Evolutionary conservation across 2,888 invertebrate genomes (phyloP).

Genomic region (Heteropelma amictum): DNA sequence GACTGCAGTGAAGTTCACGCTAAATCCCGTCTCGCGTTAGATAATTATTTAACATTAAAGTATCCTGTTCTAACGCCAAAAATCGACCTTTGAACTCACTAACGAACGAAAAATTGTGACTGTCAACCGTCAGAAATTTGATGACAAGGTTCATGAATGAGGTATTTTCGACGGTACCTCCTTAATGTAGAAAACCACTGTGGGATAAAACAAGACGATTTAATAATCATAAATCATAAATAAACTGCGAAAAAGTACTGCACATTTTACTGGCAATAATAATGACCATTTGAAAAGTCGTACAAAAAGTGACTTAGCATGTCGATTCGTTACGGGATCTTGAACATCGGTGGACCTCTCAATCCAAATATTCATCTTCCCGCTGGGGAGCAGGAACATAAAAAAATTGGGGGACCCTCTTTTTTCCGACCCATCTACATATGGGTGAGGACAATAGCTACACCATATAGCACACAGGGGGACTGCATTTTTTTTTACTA

Average conservation of each 20-base stretch:
- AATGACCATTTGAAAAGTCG: slow-evolving; percentile 29
- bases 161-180: too few relatives aligned
- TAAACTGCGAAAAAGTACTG: slow-evolving; percentile 1
- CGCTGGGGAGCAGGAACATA: slow-evolving; percentile 52
- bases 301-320: slow-evolving; percentile 60
- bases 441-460: slow-evolving; percentile 48
- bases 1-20: too few relatives aligned
- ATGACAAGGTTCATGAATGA: too few relatives aligned
- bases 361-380: slow-evolving; percentile 74
- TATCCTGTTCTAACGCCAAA: too few relatives aligned
- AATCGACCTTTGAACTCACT: too few relatives aligned
- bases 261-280: slow-evolving; percentile 1
- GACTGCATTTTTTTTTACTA: slow-evolving; percentile 48
- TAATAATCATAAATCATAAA: not conserved
- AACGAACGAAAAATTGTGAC: too few relatives aligned
- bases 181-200: not conserved
- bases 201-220: not conserved
- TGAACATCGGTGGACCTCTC: slow-evolving; percentile 59
- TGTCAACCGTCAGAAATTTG: too few relatives aligned
- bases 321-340: slow-evolving; percentile 72
- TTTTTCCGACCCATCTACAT: slow-evolving; percentile 70
- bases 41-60: too few relatives aligned
- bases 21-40: too few relatives aligned
- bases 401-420: slow-evolving; percentile 48
- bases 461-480: slow-evolving; percentile 53